A percentile compares a stretch with the other conserved stretches of the same genome.
Evolutionary conservation across 2,797 vertebrate species (phyloP).

Genomic region (Hydrocynus forskahlii): DNA sequence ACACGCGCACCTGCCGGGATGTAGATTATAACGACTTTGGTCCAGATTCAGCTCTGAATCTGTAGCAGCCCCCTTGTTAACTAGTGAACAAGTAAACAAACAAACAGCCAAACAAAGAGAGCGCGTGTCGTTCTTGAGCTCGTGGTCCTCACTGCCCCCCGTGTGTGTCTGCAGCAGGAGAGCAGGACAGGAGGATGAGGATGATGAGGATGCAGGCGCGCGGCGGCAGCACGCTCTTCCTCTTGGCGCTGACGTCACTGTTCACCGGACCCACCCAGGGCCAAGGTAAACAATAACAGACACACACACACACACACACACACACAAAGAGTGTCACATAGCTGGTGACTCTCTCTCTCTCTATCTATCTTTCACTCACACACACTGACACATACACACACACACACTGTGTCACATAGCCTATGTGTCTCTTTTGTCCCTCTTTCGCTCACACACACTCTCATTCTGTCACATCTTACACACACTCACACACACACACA

Average conservation of each 20-base stretch:
- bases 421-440: no score
- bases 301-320: neutral
- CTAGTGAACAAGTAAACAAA: neutral
- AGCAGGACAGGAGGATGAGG: neutral
- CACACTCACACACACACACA: no score
- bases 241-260: slow-evolving; percentile 40
- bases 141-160: neutral
- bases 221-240: slow-evolving; percentile 25
- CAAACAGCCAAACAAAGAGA: neutral
- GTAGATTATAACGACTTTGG: neutral
- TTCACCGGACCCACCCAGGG: slow-evolving; percentile 32
- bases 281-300: slow-evolving; percentile 37
- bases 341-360: no score
- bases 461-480: no score
- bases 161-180: neutral
- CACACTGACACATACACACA: neutral
- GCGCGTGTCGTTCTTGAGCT: neutral
- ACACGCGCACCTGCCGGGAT: neutral
- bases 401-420: no score
- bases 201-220: slow-evolving; percentile 42
- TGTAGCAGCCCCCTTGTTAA: neutral
- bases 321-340: neutral
- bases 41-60: neutral
- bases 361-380: neutral
- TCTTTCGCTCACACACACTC: no score